Evolutionary conservation across 2,797 vertebrate species (phyloP).

Genomic region (Sebastes aleutianus): DNA sequence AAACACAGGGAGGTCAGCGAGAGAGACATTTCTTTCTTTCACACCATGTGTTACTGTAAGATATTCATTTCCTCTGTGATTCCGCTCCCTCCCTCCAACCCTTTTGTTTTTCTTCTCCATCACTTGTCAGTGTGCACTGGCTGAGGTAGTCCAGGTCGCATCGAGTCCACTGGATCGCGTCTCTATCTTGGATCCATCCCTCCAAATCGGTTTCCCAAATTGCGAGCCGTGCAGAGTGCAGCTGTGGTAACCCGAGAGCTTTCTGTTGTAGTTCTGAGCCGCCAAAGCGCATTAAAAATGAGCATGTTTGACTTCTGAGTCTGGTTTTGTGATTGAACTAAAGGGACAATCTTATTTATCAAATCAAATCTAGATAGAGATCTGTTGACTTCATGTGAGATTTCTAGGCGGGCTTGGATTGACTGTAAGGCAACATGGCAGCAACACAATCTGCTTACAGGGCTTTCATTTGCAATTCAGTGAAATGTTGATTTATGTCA

Average conservation of each 20-base stretch:
- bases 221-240: slow-evolving; percentile 59
- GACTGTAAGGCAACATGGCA: slow-evolving; percentile 21
- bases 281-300: slow-evolving; percentile 68
- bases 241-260: slow-evolving; percentile 69
- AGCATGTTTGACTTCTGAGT: slow-evolving; percentile 69
- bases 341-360: slow-evolving; percentile 54
- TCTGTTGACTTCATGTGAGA: slow-evolving; percentile 42
- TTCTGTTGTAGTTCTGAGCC: slow-evolving; percentile 55
- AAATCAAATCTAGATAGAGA: slow-evolving; percentile 43
- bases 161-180: slow-evolving; percentile 58
- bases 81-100: slow-evolving; percentile 54
- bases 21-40: slow-evolving; percentile 76
- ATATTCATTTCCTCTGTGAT: slow-evolving; percentile 77
- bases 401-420: slow-evolving; percentile 21
- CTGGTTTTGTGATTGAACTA: slow-evolving; percentile 57
- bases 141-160: slow-evolving; percentile 68
- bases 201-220: slow-evolving; percentile 68
- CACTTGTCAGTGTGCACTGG: slow-evolving; percentile 65
- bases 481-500: slow-evolving; percentile 25
- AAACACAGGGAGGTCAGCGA: slow-evolving; percentile 74
- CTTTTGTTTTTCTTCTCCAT: slow-evolving; percentile 74
- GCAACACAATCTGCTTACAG: neutral
- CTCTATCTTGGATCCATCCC: slow-evolving; percentile 64
- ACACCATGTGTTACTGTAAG: slow-evolving; percentile 77
- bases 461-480: slow-evolving; percentile 12